phyloP scores from a whole-genome alignment of 1,140 invertebrate species.

The Temnothorax longispinosus region DNA sequence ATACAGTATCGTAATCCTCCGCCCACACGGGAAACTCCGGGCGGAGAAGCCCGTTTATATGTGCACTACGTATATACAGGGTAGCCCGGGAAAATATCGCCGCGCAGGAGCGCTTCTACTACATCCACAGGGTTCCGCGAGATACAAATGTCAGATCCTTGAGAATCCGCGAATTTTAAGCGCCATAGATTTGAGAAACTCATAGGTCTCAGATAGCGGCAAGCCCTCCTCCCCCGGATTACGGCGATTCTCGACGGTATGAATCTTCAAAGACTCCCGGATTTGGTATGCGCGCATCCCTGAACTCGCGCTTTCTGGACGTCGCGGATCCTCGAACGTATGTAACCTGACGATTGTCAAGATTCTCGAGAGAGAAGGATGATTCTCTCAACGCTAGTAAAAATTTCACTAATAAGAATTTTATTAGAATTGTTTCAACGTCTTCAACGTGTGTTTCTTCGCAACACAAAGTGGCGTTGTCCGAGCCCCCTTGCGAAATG shows the following conservation, averaged over 20 bases:
- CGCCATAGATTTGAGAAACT: neutral
- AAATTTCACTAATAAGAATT: neutral
- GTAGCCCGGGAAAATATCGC: conserved; percentile 19
- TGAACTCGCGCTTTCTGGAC: neutral
- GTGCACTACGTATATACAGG: conserved; percentile 29
- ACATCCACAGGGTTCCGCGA: neutral
- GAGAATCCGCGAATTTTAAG: conserved; percentile 22
- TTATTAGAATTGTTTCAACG: neutral
- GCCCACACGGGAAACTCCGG: conserved; percentile 67
- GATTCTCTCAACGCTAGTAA: neutral
- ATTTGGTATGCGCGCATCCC: neutral
- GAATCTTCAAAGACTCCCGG: neutral
- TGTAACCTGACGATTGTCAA: neutral
- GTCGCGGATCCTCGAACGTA: neutral
- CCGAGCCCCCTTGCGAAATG: neutral
- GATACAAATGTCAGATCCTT: conserved; percentile 27
- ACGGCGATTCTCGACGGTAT: neutral
- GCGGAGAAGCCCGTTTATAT: conserved; percentile 59
- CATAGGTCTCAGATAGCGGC: neutral
- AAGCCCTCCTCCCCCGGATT: neutral
- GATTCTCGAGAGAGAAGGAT: neutral
- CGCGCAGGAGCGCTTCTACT: neutral
- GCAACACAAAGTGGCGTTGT: neutral
- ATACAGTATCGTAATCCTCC: conserved; percentile 74
- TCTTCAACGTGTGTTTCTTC: neutral